Evolutionary conservation across 2,888 invertebrate genomes (phyloP), one percentile per base, ranked within the genome.

Genomic region (Cetonia aurata): DNA sequence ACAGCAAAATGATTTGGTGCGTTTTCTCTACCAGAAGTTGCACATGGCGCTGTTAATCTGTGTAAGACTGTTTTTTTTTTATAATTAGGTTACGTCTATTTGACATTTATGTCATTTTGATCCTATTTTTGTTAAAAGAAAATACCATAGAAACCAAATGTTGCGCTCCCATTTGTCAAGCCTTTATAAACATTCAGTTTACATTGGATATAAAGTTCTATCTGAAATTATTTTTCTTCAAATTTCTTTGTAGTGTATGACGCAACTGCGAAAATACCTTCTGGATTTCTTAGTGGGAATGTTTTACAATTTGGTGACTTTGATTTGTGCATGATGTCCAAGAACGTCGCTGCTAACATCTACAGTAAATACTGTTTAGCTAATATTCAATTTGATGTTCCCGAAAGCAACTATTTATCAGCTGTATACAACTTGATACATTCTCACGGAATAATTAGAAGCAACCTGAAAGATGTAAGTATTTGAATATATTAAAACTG

Each of bases 381-480:
- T 9, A 88, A 89, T 73, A 82, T 91, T 44, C 89, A 90, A 79
- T 83, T 91, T 8, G 86, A 88, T 75, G 80, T 75, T 80, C 88
- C 79, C 78, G 84, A 74, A 83, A 88, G 78, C 84, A 86, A 66
- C 76, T 84, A 87, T 65, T 83, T 91, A 73, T 82, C 86, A 37
- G 84, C 84, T 44, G 76, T 88, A 10, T 86, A 91, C 76, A 87
- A 85, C 19, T 79, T 89, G 17, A 75, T 87, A 0, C 88, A 91
- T 75, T 88, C 91, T 1, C 89, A 91, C 80, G 88, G 87, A 69
- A 87, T 89, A 56, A 89, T 92, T 79, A 87, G 85, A 75, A 91
- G 90, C 81, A 89, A 88, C 79, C 83, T 91, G 73, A 86, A 87
- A 76, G 91, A 92, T 82, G 92, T 92, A 85, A 89, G 91, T 71